Evolutionary conservation across 2,888 invertebrate species (phyloP).

Genomic region (Drosophila tanythrix): DNA sequence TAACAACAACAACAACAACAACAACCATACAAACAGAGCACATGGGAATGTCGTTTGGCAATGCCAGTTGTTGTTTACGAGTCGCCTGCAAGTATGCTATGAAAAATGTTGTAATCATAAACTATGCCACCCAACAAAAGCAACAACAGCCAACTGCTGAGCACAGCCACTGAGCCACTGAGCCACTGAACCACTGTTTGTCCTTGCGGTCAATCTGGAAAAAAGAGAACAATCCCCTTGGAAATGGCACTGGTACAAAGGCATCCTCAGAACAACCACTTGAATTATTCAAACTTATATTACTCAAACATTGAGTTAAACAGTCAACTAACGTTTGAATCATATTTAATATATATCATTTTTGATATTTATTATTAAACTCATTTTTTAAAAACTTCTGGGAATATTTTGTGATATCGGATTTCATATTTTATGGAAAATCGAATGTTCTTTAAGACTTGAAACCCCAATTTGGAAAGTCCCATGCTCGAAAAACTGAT

Average conservation of each 20-base stretch:
- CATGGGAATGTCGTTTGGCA: conserved; percentile 34
- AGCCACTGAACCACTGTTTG: conserved; percentile 6
- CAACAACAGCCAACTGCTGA: conserved; percentile 6
- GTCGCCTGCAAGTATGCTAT: conserved; percentile 61
- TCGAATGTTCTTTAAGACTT: neutral
- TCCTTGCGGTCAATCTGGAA: conserved; percentile 27
- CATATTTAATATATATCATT: neutral
- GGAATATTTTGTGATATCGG: neutral
- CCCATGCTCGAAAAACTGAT: too few species aligned
- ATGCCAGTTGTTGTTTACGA: conserved; percentile 28
- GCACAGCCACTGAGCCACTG: neutral
- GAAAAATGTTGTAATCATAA: conserved; percentile 64
- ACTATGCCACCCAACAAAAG: conserved; percentile 36
- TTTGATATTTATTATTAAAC: neutral
- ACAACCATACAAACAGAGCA: conserved; percentile 4
- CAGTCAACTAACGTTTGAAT: neutral
- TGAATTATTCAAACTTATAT: neutral
- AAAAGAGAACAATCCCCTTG: conserved; percentile 17
- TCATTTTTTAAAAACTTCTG: neutral
- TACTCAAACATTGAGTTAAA: neutral
- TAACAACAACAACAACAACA: neutral
- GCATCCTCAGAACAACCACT: neutral
- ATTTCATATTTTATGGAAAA: neutral
- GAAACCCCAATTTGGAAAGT: too few species aligned
- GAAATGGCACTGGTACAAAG: neutral